These are phyloP conservation scores for Polypterus senegalus DNA, from an alignment of 2,113 vertebrate genomes.

Conservation along the genomic window DNA sequence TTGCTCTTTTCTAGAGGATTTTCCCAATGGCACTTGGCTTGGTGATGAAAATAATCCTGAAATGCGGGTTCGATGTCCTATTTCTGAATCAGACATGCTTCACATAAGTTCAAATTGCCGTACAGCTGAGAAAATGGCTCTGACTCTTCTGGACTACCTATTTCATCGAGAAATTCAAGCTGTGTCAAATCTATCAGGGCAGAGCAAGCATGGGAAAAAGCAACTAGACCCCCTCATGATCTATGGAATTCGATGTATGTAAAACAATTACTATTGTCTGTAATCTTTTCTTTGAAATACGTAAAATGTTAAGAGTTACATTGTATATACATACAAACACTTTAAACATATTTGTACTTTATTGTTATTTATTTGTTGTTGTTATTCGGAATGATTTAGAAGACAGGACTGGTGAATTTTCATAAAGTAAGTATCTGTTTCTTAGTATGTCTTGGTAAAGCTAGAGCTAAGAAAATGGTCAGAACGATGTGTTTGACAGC, in stretches of 20 bases:
- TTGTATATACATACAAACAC: too few relatives aligned
- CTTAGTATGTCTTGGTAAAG: too few relatives aligned
- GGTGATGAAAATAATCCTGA: conserved; percentile 62
- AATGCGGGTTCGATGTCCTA: conserved; percentile 60
- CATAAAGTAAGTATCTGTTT: too few relatives aligned
- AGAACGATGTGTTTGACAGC: too few relatives aligned
- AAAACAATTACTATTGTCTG: neutral
- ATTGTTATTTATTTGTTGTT: too few relatives aligned
- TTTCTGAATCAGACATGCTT: conserved; percentile 60
- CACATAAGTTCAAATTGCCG: conserved; percentile 67
- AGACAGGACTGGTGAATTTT: too few relatives aligned
- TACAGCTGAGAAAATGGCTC: conserved; percentile 63
- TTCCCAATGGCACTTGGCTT: conserved; percentile 62
- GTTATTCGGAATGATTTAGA: too few relatives aligned
- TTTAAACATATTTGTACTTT: too few relatives aligned
- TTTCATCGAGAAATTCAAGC: conserved; percentile 68
- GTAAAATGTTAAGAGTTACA: too few relatives aligned
- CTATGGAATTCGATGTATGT: conserved; percentile 64
- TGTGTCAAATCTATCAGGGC: conserved; percentile 63
- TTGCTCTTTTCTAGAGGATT: conserved; percentile 48
- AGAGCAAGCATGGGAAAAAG: conserved; percentile 66
- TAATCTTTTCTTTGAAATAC: too few relatives aligned
- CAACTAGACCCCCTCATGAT: conserved; percentile 68
- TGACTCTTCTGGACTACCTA: conserved; percentile 61
- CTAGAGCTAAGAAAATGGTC: too few relatives aligned